Evolutionary conservation across 2,888 invertebrate genomes (phyloP).

Genomic region (Dysmachus trigonus): DNA sequence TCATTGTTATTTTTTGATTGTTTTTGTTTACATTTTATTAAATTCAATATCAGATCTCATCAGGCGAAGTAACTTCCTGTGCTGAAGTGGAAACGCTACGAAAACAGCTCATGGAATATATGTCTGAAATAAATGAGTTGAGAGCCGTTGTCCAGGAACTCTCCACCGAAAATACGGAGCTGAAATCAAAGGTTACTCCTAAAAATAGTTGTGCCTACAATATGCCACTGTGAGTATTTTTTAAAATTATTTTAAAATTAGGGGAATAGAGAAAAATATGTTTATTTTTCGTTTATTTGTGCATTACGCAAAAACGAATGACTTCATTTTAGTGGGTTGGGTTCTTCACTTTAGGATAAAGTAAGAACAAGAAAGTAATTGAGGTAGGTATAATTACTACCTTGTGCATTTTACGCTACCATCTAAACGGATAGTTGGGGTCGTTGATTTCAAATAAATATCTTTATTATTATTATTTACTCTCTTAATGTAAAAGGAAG

Average conservation of each 20-base stretch:
- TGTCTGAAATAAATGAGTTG: slow-evolving; percentile 62
- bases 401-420: background rate
- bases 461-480: too few relatives aligned
- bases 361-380: background rate
- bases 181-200: slow-evolving; percentile 69
- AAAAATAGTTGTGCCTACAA: slow-evolving; percentile 58
- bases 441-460: too few relatives aligned
- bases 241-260: background rate
- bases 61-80: slow-evolving; percentile 46
- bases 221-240: slow-evolving; percentile 62
- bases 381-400: background rate
- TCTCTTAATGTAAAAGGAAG: too few relatives aligned
- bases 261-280: background rate
- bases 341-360: too few relatives aligned
- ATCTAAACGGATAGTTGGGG: too few relatives aligned
- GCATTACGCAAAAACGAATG: background rate
- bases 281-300: too few relatives aligned
- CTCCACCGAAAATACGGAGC: slow-evolving; percentile 80
- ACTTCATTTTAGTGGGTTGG: background rate
- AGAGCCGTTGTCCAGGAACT: slow-evolving; percentile 76
- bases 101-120: slow-evolving; percentile 61
- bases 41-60: slow-evolving; percentile 43
- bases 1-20: background rate
- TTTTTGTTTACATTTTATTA: background rate
- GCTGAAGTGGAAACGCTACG: slow-evolving; percentile 62